These are phyloP conservation scores for Bolborhynchus lineola DNA, from an alignment of 2,113 vertebrate genomes.

Conservation along the genomic window DNA sequence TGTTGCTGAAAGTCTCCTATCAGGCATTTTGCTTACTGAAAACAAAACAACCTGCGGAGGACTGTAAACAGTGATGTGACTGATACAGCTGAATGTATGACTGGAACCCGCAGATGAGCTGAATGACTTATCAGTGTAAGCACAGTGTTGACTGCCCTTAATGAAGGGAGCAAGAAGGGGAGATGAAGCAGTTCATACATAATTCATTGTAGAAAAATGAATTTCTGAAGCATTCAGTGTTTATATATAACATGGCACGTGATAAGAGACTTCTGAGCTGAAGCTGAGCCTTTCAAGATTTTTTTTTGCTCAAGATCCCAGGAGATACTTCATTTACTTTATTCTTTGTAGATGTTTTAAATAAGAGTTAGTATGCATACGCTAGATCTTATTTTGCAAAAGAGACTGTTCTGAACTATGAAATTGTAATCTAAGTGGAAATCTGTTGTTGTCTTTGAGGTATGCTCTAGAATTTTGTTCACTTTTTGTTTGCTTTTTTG, in stretches of 20 bases:
- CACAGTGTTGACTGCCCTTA: not conserved
- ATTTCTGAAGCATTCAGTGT: not conserved
- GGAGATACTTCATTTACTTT: not conserved
- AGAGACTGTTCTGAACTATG: not conserved
- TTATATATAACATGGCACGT: not conserved
- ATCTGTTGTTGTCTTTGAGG: not conserved
- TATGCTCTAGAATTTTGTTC: not conserved
- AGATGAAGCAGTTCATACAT: not conserved
- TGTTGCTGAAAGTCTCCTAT: not conserved
- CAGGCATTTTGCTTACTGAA: not conserved
- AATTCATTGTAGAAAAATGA: slow-evolving; percentile 20
- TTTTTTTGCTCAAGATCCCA: not conserved
- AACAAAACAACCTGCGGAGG: not conserved
- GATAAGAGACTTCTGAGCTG: not conserved
- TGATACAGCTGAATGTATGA: not conserved
- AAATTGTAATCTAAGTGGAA: not conserved
- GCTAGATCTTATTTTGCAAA: not conserved
- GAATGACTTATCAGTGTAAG: not conserved
- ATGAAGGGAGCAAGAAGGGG: not conserved
- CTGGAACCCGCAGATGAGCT: not conserved
- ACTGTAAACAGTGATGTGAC: not conserved
- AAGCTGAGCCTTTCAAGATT: not conserved
- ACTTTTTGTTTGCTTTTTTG: not conserved
- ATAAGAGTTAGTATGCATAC: not conserved
- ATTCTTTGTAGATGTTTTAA: not conserved